Conservation (phyloP, 2,113 vertebrate genomes). For the Menura novaehollandiae region DNA sequence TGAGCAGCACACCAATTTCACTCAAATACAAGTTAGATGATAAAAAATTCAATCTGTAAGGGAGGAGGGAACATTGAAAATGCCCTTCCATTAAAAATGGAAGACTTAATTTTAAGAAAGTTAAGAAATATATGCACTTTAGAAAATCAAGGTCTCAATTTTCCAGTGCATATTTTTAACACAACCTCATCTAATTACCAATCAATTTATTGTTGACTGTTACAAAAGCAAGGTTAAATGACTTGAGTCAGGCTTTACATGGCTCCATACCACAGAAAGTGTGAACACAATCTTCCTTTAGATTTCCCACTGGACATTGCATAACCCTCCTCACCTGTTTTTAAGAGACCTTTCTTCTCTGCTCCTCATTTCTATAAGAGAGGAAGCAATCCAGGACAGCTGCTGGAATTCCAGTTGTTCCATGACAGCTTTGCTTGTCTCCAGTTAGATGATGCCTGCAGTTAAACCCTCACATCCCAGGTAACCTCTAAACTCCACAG, state of each 20-base stretch:
- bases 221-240: neutral
- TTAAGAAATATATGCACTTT: neutral
- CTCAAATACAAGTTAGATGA: neutral
- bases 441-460: neutral
- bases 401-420: fast-evolving
- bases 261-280: neutral
- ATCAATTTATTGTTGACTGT: neutral
- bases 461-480: neutral
- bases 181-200: neutral
- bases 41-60: neutral
- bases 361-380: fast-evolving
- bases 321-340: neutral
- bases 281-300: neutral
- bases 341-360: neutral
- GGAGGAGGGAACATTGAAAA: neutral
- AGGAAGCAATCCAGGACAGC: neutral
- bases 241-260: neutral
- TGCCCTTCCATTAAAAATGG: neutral
- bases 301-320: neutral
- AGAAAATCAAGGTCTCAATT: neutral
- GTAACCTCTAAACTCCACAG: neutral
- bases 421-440: neutral
- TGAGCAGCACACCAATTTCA: neutral
- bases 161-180: neutral
- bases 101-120: neutral